Conservation (phyloP, 1,140 invertebrate species). For the Drosophila sproati region DNA sequence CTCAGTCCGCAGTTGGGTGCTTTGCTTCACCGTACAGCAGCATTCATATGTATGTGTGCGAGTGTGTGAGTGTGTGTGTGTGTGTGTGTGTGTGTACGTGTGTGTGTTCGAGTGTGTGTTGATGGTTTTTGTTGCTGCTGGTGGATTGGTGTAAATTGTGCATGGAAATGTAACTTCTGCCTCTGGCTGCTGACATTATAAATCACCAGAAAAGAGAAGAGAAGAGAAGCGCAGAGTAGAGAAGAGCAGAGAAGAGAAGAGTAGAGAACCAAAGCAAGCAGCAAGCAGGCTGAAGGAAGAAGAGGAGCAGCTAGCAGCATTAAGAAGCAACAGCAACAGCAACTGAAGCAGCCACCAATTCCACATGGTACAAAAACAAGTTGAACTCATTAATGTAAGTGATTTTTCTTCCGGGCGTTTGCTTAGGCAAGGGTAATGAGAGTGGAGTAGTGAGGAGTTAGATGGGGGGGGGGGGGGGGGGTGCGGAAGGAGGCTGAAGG, state of each 20-base stretch:
- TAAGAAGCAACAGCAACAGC: conserved; percentile 34
- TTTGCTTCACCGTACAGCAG: conserved; percentile 40
- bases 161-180: conserved; percentile 82
- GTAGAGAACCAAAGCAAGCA: not conserved
- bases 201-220: conserved; percentile 62
- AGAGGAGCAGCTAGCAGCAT: conserved; percentile 28
- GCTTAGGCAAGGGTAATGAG: not conserved
- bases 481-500: not conserved
- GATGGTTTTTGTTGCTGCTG: conserved; percentile 54
- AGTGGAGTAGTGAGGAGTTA: not conserved
- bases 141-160: conserved; percentile 82
- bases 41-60: conserved; percentile 12
- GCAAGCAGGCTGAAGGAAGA: not conserved
- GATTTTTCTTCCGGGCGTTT: conserved; percentile 78
- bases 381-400: conserved; percentile 83
- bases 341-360: conserved; percentile 35
- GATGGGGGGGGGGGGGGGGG: not conserved
- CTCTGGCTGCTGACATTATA: conserved; percentile 78
- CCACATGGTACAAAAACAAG: conserved; percentile 68
- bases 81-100: conserved; percentile 24
- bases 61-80: conserved; percentile 9
- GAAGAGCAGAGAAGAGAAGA: not conserved
- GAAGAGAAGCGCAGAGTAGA: not conserved
- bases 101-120: conserved; percentile 27
- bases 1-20: conserved; percentile 59